A percentile compares a stretch with the other conserved stretches of the same genome.
phyloP scores from a whole-genome alignment of 2,888 invertebrate species.

The Eudasyphora cyanicolor region DNA sequence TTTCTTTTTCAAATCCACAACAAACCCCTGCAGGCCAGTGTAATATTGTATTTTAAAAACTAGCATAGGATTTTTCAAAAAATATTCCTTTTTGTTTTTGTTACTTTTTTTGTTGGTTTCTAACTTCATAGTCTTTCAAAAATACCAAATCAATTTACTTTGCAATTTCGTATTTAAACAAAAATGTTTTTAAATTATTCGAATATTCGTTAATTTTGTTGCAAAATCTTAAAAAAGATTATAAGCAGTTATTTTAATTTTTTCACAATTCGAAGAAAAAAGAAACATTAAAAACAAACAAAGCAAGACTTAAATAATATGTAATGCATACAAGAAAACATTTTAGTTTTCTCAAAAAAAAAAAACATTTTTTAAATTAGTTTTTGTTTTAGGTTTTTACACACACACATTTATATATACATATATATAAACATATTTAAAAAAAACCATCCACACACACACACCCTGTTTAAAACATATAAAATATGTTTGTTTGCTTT shows the following conservation, averaged over 20 bases:
- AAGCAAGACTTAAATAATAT: conserved; percentile 19
- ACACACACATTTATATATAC: conserved; percentile 5
- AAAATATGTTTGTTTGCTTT: conserved; percentile 39
- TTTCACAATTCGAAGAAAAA: not conserved
- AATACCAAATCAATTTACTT: not conserved
- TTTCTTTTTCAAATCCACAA: conserved; percentile 1
- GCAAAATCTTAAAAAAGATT: conserved; percentile 5
- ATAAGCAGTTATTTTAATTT: not conserved
- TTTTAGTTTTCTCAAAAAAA: conserved; percentile 16
- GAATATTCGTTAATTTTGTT: conserved; percentile 27
- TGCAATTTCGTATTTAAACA: not conserved
- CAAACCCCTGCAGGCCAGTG: not conserved
- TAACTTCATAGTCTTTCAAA: not conserved
- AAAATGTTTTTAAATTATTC: conserved; percentile 17
- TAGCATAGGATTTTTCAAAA: not conserved
- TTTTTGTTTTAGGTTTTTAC: conserved; percentile 9
- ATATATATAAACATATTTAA: conserved; percentile 22
- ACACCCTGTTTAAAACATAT: conserved; percentile 17
- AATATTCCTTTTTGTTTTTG: conserved; percentile 24
- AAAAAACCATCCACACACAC: conserved; percentile 3
- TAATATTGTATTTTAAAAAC: conserved; percentile 5
- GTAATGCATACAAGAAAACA: conserved; percentile 3
- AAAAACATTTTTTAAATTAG: conserved; percentile 22
- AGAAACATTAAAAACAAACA: not conserved
- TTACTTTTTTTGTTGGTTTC: not conserved